Evolutionary conservation across 2,888 invertebrate genomes (phyloP).

Genomic region (Drosophila affinis): DNA sequence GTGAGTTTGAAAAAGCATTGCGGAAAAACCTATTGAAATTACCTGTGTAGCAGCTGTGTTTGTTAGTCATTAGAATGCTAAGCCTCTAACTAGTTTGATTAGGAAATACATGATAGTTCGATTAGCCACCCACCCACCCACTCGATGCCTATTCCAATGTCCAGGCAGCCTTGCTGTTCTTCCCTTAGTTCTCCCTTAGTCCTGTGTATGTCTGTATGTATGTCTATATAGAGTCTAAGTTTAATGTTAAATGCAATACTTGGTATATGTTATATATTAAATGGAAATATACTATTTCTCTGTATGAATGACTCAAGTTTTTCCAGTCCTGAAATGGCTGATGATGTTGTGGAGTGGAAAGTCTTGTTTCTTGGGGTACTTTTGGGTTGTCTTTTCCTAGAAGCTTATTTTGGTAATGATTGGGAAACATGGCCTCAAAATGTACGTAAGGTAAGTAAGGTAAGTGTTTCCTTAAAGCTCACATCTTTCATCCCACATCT

Average conservation of each 20-base stretch:
- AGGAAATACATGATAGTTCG: background rate
- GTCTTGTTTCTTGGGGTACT: background rate
- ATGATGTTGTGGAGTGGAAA: background rate
- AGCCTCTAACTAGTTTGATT: slow-evolving; percentile 2
- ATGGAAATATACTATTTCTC: background rate
- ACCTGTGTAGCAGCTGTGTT: slow-evolving; percentile 52
- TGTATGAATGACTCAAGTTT: background rate
- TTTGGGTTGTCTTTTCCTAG: background rate
- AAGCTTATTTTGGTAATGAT: background rate
- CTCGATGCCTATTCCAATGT: slow-evolving; percentile 25
- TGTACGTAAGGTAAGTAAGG: background rate
- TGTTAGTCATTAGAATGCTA: slow-evolving; percentile 44
- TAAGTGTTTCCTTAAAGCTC: too few species aligned
- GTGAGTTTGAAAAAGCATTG: slow-evolving; percentile 33
- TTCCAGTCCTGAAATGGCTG: background rate
- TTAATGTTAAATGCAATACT: slow-evolving; percentile 20
- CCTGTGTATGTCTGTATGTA: slow-evolving; percentile 16
- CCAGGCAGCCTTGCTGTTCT: slow-evolving; percentile 36
- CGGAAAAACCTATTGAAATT: slow-evolving; percentile 20
- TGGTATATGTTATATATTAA: slow-evolving; percentile 9
- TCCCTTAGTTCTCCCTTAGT: slow-evolving; percentile 19
- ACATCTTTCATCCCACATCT: too few species aligned
- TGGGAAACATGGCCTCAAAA: background rate
- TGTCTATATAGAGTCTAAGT: slow-evolving; percentile 1
- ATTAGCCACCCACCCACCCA: background rate